Percentiles rank a stretch among this genome's conserved stretches.
Evolutionary conservation across 2,797 vertebrate genomes (phyloP).

Genomic region (Halcyon leucocephala): DNA sequence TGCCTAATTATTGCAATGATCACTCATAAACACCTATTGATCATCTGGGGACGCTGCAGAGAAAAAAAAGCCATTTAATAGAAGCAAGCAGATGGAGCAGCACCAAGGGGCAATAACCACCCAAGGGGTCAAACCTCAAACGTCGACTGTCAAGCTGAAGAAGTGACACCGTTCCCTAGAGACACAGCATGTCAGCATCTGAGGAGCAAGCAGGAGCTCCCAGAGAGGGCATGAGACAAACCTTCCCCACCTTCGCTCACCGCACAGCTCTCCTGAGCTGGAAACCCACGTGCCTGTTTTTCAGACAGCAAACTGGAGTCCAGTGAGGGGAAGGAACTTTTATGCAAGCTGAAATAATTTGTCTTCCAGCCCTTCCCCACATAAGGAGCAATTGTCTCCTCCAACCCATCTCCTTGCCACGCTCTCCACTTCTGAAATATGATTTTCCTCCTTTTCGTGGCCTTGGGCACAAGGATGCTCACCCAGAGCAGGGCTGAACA

Average conservation of each 20-base stretch:
- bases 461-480: neutral
- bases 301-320: neutral
- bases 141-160: neutral
- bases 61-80: neutral
- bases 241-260: neutral
- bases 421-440: accelerated
- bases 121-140: neutral
- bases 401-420: neutral
- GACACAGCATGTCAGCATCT: accelerated
- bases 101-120: no score
- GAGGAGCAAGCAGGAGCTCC: neutral
- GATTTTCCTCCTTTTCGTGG: neutral
- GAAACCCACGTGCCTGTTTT: neutral
- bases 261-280: neutral
- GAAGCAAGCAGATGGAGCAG: neutral
- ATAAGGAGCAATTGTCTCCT: neutral
- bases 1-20: neutral
- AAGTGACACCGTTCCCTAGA: neutral
- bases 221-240: accelerated
- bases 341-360: neutral
- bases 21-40: neutral
- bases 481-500: neutral
- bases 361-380: neutral
- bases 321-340: neutral
- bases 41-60: neutral